These are phyloP conservation scores for Phenacoccus solenopsis DNA, from an alignment of 1,140 invertebrate genomes.

Conservation along the genomic window DNA sequence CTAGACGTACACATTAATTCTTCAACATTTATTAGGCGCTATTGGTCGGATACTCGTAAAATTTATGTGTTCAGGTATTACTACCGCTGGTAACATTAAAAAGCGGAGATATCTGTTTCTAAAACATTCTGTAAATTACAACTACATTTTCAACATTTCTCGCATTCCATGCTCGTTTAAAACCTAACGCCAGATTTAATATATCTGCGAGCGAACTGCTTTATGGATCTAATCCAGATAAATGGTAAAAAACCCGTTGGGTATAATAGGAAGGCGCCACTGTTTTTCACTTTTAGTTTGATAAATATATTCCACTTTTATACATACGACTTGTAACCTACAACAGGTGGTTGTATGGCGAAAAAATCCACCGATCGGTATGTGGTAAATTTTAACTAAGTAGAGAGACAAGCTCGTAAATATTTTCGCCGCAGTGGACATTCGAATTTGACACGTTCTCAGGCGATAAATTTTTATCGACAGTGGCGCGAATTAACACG, in stretches of 20 bases:
- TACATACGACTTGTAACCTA: background rate
- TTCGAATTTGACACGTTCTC: background rate
- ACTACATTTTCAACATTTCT: background rate
- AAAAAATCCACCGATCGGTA: background rate
- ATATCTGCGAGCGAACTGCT: background rate
- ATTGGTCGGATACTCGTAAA: background rate
- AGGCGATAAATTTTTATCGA: background rate
- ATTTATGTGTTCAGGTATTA: conserved; percentile 3
- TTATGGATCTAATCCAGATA: conserved; percentile 2
- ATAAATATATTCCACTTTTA: background rate
- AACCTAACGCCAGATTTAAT: background rate
- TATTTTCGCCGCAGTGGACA: background rate
- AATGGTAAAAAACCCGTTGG: background rate
- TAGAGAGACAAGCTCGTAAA: background rate
- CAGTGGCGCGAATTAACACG: background rate
- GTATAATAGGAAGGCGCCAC: background rate
- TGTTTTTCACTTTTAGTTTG: background rate
- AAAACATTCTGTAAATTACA: background rate
- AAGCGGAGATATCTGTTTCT: background rate
- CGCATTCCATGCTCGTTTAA: background rate
- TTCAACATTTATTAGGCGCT: background rate
- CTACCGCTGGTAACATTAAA: background rate
- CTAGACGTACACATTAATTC: background rate
- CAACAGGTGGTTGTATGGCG: background rate
- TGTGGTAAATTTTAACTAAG: background rate